phyloP scores from a whole-genome alignment of 2,888 invertebrate genomes.

The Laspeyria flexula region DNA sequence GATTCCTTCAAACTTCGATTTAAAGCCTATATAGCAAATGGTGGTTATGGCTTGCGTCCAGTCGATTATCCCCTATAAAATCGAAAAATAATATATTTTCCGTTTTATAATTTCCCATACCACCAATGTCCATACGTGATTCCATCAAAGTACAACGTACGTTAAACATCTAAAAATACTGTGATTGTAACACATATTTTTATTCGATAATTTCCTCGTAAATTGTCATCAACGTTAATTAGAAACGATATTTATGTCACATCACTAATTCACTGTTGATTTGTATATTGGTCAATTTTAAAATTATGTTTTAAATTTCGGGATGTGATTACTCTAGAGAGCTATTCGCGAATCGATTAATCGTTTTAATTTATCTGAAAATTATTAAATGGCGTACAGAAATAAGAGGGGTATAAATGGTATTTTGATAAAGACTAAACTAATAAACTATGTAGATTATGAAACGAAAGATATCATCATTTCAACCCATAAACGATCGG shows the following conservation, averaged over 20 bases:
- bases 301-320: not conserved
- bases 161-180: not conserved
- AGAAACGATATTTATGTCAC: conserved; percentile 33
- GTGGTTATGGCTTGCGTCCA: too few relatives aligned
- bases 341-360: conserved; percentile 5
- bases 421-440: too few relatives aligned
- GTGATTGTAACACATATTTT: not conserved
- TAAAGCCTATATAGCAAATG: too few relatives aligned
- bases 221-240: conserved; percentile 9
- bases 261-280: conserved; percentile 29
- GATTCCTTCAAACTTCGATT: too few relatives aligned
- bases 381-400: not conserved
- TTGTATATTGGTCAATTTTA: conserved; percentile 5
- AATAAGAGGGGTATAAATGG: too few relatives aligned
- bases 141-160: not conserved
- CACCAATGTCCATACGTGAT: not conserved
- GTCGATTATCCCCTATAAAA: too few relatives aligned
- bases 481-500: too few relatives aligned
- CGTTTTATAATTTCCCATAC: not conserved
- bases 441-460: too few relatives aligned
- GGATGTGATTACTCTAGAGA: conserved; percentile 14
- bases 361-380: conserved; percentile 1
- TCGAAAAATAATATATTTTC: too few relatives aligned
- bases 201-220: not conserved
- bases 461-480: too few relatives aligned